Evolutionary conservation across 2,113 vertebrate species (phyloP), one percentile per base, ranked within the genome.

Genomic region (Actenoides lindsayi): DNA sequence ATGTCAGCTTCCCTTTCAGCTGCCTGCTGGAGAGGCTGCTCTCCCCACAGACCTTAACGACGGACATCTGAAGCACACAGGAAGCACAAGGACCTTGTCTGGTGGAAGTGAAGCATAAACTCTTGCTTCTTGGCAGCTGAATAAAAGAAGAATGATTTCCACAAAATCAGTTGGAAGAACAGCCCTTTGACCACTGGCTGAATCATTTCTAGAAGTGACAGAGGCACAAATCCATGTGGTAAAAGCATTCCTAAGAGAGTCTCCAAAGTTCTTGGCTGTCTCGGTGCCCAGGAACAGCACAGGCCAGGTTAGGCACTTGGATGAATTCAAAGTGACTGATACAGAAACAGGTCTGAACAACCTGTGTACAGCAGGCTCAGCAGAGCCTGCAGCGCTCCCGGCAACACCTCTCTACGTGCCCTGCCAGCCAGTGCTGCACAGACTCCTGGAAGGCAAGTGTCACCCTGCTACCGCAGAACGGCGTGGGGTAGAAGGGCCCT

Each of bases 241-340:
- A 86, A 88, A 92, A 94, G 86, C 95, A 89, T 83, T 92, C 83
- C 80, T 71, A n/a, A 76, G 91, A 90, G 59, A 86, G 64, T 4
- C 54, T 93, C 82, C 87, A 83, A 76, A 81, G 82, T 78, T 86
- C 92, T 83, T 0, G 0, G 92, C 65, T 90, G 93, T 89, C 90
- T 80, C 5, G 1, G 76, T 51, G 62, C 94, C 86, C 80, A 87
- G 88, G 68, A 92, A 84, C 25, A 90, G 64, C 93, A 78, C 5
- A 64, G 71, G 63, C 92, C 87, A 88, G 92, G 90, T 90, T 67
- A 97, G 96, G 93, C 96, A 96, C 96, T 90, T 92, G 94, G 92
- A 95, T 68, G 89, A 93, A 95, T 92, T 90, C 77, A 90, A 93
- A 94, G 92, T 88, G 90, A 95, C 75, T 95, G 69, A 93, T 75